phyloP scores from a whole-genome alignment of 2,113 vertebrate species.

The Perca fluviatilis region DNA sequence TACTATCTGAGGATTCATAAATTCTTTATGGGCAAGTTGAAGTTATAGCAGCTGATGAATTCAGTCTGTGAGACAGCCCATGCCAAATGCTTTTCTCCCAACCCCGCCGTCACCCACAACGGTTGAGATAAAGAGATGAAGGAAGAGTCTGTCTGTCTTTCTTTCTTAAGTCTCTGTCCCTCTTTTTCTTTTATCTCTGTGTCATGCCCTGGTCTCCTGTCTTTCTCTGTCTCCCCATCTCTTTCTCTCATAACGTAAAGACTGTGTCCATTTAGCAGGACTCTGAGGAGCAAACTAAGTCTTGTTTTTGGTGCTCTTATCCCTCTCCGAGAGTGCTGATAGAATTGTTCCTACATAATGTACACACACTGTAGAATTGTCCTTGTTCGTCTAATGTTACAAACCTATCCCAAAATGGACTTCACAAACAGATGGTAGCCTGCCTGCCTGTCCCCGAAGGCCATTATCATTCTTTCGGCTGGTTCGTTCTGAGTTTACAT shows the following conservation, averaged over 20 bases:
- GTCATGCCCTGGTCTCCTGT: conserved; percentile 14
- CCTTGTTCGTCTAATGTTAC: conserved; percentile 60
- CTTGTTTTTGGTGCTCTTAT: conserved; percentile 31
- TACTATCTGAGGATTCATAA: conserved; percentile 91
- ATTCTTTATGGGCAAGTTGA: conserved; percentile 89
- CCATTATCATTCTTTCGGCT: conserved; percentile 65
- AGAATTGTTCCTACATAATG: conserved; percentile 36
- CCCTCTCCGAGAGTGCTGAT: conserved; percentile 27
- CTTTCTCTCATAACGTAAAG: conserved; percentile 40
- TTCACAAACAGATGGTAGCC: conserved; percentile 62
- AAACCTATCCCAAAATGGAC: conserved; percentile 58
- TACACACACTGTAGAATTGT: conserved; percentile 39
- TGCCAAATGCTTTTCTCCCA: conserved; percentile 69
- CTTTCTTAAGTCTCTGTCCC: conserved; percentile 3
- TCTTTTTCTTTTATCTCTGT: conserved; percentile 10
- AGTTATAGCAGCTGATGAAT: conserved; percentile 86
- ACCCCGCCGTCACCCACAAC: conserved; percentile 43
- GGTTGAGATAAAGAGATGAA: conserved; percentile 66
- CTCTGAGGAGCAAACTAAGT: conserved; percentile 35
- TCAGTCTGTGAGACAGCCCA: conserved; percentile 79
- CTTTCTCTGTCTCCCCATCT: conserved; percentile 14
- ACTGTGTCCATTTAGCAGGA: conserved; percentile 57
- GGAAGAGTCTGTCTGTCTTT: conserved; percentile 46
- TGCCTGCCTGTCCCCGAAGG: conserved; percentile 44
- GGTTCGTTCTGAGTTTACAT: conserved; percentile 69